Evolutionary conservation across 2,888 invertebrate genomes (phyloP).

Genomic region (Eulithis testata): DNA sequence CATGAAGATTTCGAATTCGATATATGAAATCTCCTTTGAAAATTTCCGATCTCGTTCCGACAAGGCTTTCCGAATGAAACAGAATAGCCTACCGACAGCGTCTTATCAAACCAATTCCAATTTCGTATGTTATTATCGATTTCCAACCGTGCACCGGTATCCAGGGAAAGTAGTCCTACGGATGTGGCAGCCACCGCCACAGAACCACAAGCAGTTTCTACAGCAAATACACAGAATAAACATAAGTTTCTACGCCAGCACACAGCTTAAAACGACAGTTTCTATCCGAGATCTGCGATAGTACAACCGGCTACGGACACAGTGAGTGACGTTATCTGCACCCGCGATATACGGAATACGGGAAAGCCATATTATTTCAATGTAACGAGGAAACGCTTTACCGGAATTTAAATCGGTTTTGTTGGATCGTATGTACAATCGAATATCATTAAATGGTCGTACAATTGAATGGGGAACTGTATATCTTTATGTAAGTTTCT

Average conservation of each 20-base stretch:
- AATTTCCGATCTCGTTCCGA: no score
- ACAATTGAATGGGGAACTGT: slow-evolving; percentile 18
- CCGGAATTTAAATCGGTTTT: slow-evolving; percentile 36
- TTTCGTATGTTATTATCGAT: slow-evolving; percentile 24
- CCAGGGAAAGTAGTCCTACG: slow-evolving; percentile 41
- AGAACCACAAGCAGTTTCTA: slow-evolving; percentile 23
- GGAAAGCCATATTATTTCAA: slow-evolving; percentile 43
- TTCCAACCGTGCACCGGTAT: slow-evolving; percentile 26
- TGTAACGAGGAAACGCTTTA: slow-evolving; percentile 41
- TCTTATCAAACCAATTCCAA: slow-evolving; percentile 24
- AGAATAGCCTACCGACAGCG: neutral
- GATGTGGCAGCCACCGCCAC: slow-evolving; percentile 37
- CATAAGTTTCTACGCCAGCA: slow-evolving; percentile 7
- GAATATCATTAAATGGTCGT: slow-evolving; percentile 16
- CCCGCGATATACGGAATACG: slow-evolving; percentile 40
- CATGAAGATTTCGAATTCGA: no score
- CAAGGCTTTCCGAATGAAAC: no score
- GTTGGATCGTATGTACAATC: slow-evolving; percentile 21
- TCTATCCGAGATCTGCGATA: slow-evolving; percentile 29
- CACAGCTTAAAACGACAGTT: slow-evolving; percentile 18
- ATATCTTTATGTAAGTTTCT: no score
- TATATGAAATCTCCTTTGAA: no score
- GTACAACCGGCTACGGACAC: slow-evolving; percentile 33
- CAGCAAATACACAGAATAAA: slow-evolving; percentile 6
- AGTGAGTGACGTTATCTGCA: slow-evolving; percentile 42